Evolutionary conservation across 2,888 invertebrate genomes (phyloP).

Genomic region (Amiota communis): DNA sequence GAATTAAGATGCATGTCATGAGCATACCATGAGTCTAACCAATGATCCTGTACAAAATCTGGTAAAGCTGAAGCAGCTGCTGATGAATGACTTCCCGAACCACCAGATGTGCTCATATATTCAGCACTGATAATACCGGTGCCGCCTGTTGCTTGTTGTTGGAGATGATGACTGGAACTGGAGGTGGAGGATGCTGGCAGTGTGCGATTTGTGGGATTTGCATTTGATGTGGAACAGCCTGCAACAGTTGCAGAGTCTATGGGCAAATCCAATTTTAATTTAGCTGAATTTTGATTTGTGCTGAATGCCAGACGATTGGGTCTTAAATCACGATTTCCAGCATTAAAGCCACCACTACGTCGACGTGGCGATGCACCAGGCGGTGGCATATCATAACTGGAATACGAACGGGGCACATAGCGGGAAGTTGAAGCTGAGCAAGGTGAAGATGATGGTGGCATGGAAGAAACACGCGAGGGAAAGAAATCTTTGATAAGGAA

Average conservation of each 20-base stretch:
- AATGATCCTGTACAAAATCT: conserved; percentile 92
- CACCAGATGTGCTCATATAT: conserved; percentile 43
- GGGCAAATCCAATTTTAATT: conserved; percentile 66
- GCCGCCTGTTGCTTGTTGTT: conserved; percentile 15
- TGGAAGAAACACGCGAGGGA: neutral
- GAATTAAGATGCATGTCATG: conserved; percentile 70
- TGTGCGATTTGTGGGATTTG: conserved; percentile 30
- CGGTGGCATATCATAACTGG: conserved; percentile 71
- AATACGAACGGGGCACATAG: conserved; percentile 72
- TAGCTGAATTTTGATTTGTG: conserved; percentile 49
- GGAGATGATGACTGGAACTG: too few species aligned
- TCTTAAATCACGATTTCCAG: conserved; percentile 47
- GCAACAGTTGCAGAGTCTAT: conserved; percentile 49
- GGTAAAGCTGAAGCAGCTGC: conserved; percentile 76
- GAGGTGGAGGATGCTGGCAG: neutral
- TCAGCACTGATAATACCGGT: conserved; percentile 36
- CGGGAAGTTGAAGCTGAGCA: conserved; percentile 45
- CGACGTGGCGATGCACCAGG: conserved; percentile 49
- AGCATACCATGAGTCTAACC: conserved; percentile 79
- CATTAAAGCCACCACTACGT: conserved; percentile 44
- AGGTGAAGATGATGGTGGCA: conserved; percentile 26
- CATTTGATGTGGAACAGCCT: conserved; percentile 24
- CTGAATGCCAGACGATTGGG: conserved; percentile 63
- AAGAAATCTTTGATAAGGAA: neutral
- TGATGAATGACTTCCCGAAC: neutral